phyloP scores from a whole-genome alignment of 2,797 vertebrate species.

The Novumbra hubbsi region DNA sequence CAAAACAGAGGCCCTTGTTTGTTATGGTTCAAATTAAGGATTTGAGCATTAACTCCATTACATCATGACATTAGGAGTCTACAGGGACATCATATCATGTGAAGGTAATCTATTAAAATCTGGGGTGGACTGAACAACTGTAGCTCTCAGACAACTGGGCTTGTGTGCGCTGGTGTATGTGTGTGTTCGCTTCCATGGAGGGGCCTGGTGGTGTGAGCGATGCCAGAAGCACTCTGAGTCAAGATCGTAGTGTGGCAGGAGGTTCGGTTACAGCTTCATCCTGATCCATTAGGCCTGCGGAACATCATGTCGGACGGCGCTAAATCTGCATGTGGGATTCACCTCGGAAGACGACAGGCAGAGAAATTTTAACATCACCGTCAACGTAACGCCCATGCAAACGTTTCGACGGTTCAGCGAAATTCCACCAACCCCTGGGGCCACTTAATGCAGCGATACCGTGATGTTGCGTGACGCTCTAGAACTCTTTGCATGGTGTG shows the following conservation, averaged over 20 bases:
- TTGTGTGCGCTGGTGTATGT: slow-evolving; percentile 5
- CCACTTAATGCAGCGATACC: neutral
- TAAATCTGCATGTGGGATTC: slow-evolving; percentile 25
- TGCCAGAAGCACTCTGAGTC: slow-evolving; percentile 8
- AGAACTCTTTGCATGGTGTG: neutral
- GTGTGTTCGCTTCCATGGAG: slow-evolving; percentile 5
- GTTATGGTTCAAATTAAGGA: no score
- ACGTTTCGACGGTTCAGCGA: slow-evolving; percentile 13
- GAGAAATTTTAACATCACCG: neutral
- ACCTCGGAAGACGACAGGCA: neutral
- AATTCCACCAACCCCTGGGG: neutral
- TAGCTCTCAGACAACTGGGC: neutral
- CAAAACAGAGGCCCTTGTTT: no score
- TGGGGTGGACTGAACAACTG: no score
- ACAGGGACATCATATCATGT: no score
- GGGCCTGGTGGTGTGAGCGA: neutral
- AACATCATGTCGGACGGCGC: slow-evolving; percentile 28
- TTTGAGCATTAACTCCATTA: no score
- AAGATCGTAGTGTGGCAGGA: slow-evolving; percentile 35
- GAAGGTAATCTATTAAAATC: no score
- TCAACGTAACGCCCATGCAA: neutral
- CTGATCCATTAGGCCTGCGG: slow-evolving; percentile 25
- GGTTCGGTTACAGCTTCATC: slow-evolving; percentile 15
- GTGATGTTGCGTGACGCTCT: neutral
- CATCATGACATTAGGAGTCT: no score